Evolutionary conservation across 2,113 vertebrate genomes (phyloP).

Genomic region (Cnemophilus loriae): DNA sequence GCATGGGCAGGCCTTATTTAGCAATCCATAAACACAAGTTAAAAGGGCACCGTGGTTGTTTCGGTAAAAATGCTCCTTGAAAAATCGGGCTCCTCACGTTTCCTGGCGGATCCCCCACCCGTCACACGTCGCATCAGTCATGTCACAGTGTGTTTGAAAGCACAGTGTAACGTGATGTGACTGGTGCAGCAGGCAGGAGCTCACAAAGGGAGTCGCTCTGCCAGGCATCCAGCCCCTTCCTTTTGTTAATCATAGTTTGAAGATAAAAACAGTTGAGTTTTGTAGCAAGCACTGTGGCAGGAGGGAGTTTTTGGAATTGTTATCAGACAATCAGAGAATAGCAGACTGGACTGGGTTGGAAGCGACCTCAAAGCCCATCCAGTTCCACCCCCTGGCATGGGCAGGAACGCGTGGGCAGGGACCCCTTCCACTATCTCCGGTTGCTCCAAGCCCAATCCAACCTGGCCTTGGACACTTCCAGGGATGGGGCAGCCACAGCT

Average conservation of each 20-base stretch:
- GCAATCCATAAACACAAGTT: slow-evolving; percentile 63
- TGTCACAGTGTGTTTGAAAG: slow-evolving; percentile 46
- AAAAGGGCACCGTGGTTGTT: slow-evolving; percentile 65
- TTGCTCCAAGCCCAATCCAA: rapidly evolving
- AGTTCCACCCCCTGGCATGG: rapidly evolving
- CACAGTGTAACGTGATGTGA: background rate
- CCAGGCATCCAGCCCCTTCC: background rate
- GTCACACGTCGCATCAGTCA: slow-evolving; percentile 42
- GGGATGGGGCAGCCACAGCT: background rate
- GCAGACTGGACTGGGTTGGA: background rate
- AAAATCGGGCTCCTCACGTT: slow-evolving; percentile 57
- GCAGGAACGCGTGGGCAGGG: background rate
- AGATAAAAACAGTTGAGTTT: background rate
- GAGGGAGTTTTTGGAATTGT: background rate
- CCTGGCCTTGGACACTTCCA: background rate
- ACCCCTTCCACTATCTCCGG: rapidly evolving
- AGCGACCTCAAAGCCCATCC: background rate
- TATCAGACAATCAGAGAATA: background rate
- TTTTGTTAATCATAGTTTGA: background rate
- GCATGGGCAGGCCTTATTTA: slow-evolving; percentile 36
- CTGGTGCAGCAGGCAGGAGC: slow-evolving; percentile 15
- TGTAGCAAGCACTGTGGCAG: background rate
- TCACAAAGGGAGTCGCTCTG: background rate
- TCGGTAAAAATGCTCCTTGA: slow-evolving; percentile 61
- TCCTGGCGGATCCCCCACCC: slow-evolving; percentile 49